Evolutionary conservation across 2,797 vertebrate species (phyloP), one percentile per base, ranked within the genome.

Genomic region (Eulemur coronatus): DNA sequence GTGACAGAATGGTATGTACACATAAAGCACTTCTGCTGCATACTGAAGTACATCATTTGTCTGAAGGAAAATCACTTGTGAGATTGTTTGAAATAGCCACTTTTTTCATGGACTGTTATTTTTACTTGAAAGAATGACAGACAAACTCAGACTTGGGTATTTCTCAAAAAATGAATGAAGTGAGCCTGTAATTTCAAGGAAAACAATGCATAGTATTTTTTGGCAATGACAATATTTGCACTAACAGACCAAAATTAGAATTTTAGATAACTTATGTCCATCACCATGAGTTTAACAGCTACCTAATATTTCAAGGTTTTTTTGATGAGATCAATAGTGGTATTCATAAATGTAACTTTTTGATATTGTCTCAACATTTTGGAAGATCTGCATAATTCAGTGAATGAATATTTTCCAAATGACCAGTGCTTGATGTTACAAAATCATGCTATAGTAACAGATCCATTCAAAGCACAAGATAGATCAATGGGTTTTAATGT

Each of bases 41-140:
- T 13, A 4, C 76, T 41, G 4, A 94, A 72, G 52, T 55, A 20
- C 12, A 6, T 76, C 28, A 2, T 26, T 33, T 76, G 43, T 86
- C 93, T 46, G 65, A 69, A 52, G 69, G 86, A 91, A 94, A 89
- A 84, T 89, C 33, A 33, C 35, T 79, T n/a, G 18, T 82, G 57
- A 82, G 57, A 84, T 46, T 35, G 33, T 75, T 85, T 78, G 69
- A 91, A 92, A 79, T 35, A 65, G n/a, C 78, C 73, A 26, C 57
- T 38, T 87, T 95, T 69, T 72, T 35, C 33, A n/a, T 24, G 30
- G 67, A 79, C 48, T 75, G 89, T 84, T 86, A 81, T 70, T 95
- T 96, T 93, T 72, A 73, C 70, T 97, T 93, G 52, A 89, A 96
- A 92, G 80, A 41, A 89, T 78, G 78, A 84, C 57, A 84, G n/a